These are phyloP conservation scores for Pipistrellus pipistrellus DNA, from an alignment of 2,797 vertebrate genomes.

Conservation along the genomic window DNA sequence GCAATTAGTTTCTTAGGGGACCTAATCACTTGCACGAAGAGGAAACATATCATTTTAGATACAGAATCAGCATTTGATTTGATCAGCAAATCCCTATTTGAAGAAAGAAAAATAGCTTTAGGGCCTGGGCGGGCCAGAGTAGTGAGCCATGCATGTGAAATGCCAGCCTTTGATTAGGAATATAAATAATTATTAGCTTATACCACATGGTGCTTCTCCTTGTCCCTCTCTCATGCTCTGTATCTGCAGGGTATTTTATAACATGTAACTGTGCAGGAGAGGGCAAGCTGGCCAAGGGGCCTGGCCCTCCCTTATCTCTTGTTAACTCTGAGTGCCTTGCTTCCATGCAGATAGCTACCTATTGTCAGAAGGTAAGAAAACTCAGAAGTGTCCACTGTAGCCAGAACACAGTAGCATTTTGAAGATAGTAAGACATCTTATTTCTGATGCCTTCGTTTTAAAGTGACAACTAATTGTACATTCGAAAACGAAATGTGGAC, in stretches of 20 bases:
- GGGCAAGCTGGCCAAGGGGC: background rate
- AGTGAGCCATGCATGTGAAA: conserved; percentile 76
- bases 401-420: background rate
- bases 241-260: conserved; percentile 65
- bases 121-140: conserved; percentile 78
- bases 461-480: background rate
- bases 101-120: conserved; percentile 86
- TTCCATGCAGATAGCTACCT: conserved; percentile 10
- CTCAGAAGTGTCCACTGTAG: background rate
- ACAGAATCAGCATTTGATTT: conserved; percentile 83
- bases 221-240: conserved; percentile 51
- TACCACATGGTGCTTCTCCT: conserved; percentile 76
- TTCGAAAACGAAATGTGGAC: conserved; percentile 24
- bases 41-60: conserved; percentile 77
- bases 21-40: conserved; percentile 81
- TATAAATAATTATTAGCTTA: conserved; percentile 87
- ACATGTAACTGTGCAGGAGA: conserved; percentile 40
- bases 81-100: conserved; percentile 80
- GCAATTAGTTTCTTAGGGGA: conserved; percentile 72
- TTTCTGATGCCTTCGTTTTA: conserved; percentile 30
- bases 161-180: conserved; percentile 84
- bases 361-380: background rate
- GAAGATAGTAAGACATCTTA: background rate
- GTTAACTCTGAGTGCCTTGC: conserved; percentile 9
- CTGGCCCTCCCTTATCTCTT: background rate